Conservation (phyloP, 2,797 vertebrate species). For the Paguma larvata region DNA sequence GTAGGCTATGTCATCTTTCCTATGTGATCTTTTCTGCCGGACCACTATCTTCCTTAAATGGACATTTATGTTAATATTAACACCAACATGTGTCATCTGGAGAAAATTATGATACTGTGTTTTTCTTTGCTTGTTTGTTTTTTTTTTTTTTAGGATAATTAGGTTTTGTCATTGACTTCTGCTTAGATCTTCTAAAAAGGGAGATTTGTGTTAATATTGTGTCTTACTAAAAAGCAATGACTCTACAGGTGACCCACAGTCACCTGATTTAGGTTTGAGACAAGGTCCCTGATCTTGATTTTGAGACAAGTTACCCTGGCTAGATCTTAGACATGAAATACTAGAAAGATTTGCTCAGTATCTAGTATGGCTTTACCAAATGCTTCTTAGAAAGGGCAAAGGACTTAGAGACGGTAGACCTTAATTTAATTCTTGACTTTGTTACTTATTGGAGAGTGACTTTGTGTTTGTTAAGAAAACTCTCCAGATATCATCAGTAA, state of each 20-base stretch:
- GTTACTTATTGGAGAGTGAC: slow-evolving; percentile 35
- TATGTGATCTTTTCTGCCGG: background rate
- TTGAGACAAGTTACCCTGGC: background rate
- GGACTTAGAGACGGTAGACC: background rate
- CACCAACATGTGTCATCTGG: fast-evolving
- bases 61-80: background rate
- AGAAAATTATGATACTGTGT: background rate
- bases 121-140: background rate
- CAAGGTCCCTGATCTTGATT: background rate
- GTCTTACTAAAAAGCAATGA: background rate
- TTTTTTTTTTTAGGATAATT: background rate
- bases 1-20: background rate
- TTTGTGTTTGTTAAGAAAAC: background rate
- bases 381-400: background rate
- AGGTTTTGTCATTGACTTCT: background rate
- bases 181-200: background rate
- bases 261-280: too few relatives aligned
- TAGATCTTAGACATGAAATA: background rate
- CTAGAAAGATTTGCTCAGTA: background rate
- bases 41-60: background rate
- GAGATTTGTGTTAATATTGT: background rate
- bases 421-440: slow-evolving; percentile 16
- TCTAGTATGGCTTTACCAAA: background rate
- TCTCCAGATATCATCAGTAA: background rate
- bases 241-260: background rate